Conservation (phyloP, 2,888 invertebrate species). For the Tinea pellionella region DNA sequence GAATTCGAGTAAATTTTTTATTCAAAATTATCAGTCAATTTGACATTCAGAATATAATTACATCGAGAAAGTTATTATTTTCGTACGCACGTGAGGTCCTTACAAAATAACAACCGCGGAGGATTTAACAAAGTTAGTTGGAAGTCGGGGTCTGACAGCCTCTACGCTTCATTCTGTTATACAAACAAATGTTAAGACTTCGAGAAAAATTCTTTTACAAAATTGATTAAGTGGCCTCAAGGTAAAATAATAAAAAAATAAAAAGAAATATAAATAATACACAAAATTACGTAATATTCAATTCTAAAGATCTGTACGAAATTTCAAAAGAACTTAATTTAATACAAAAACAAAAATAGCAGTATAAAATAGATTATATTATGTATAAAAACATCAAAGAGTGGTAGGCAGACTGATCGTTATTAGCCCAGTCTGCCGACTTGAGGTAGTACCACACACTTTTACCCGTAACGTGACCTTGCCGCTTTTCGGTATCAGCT, state of each 20-base stretch:
- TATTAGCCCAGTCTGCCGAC: too few relatives aligned
- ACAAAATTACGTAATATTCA: not conserved
- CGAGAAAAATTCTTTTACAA: not conserved
- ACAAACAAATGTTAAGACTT: not conserved
- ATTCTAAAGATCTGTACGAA: not conserved
- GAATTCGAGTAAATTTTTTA: not conserved
- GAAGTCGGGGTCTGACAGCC: not conserved
- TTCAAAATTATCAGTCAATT: not conserved
- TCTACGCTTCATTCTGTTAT: not conserved
- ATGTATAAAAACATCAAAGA: too few relatives aligned
- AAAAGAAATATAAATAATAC: not conserved
- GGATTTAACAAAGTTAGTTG: conserved; percentile 2
- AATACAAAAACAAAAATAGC: too few relatives aligned
- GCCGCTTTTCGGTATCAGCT: too few relatives aligned
- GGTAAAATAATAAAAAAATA: not conserved
- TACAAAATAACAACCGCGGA: not conserved
- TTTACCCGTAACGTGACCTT: too few relatives aligned
- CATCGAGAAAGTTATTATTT: not conserved
- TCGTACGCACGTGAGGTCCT: not conserved
- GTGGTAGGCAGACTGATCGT: too few relatives aligned
- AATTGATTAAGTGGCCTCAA: not conserved
- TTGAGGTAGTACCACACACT: too few relatives aligned
- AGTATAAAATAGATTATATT: too few relatives aligned
- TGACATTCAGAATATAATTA: not conserved
- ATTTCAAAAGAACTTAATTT: too few relatives aligned